Evolutionary conservation across 2,888 invertebrate genomes (phyloP), one percentile per base, ranked within the genome.

Genomic region (Smittia sp.): DNA sequence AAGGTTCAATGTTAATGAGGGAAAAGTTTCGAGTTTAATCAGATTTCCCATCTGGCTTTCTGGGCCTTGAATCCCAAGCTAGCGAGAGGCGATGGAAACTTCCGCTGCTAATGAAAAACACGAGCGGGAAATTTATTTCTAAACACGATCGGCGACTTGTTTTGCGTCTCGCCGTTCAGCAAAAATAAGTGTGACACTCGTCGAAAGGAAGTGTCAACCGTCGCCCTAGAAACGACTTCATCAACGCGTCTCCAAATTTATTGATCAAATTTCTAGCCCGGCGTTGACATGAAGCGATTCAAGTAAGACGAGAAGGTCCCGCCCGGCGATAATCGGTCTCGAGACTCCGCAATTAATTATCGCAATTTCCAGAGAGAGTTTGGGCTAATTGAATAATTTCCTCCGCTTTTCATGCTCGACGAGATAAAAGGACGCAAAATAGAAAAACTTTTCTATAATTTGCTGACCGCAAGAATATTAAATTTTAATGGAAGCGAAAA

Each of bases 401-500:
- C 11, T 46, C 46, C 11, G 11, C 46, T 46, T 15, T 46, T 46
- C 46, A 46, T n/a, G 46, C 46, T 46, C n/a, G 46, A 46, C 15
- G 46, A 46, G 46, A 46, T 46, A 46, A 46, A 46, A 46, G 46
- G 46, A 46, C 46, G 46, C n/a, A 46, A 46, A 46, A 46, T n/a
- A 11, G 46, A 46, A 46, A 46, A 46, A n/a, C 15, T 15, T 46
- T 15, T 46, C 46, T 11, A 6, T n/a, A 46, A 46, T 46, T n/a
- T 46, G 46, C 11, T 46, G 46, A 46, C 11, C 15, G 46, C 11
- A n/a, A 13, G 15, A 15, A 46, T 13, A 46, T 46, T 46, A 2
- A 13, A 46, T 13, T 46, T 46, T 46, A 46, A 15, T 13, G 15
- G 2, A 46, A 46, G n/a, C 11, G n/a, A 46, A 46, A 11, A 46